Base-by-base conservation (phyloP, 2,888 invertebrate species). In the Amblyjoppa fuscipennis region DNA sequence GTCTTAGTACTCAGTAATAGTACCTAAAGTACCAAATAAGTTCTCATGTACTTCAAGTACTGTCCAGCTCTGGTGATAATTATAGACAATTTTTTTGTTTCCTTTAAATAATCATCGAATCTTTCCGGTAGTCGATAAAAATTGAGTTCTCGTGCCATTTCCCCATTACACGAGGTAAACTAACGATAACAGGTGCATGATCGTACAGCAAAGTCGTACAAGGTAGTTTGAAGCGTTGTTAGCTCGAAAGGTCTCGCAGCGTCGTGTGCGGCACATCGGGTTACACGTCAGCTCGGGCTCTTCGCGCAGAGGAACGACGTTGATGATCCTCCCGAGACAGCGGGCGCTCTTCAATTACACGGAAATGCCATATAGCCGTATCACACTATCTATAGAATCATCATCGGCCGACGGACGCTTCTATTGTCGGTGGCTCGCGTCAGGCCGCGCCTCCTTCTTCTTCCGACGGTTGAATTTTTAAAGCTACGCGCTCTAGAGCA, bases 371-470 rank as follows among this genome's bases (percentile, higher is more conserved):
- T 69, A 45, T 38, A 20, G 6, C 34, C 34, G 56, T 73, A 73
- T 53, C 25, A 73, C 25, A 45, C 34, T 70, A 61, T 64, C 59
- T 38, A 59, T 70, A 45, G 51, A 3, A 38, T 61, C 38, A 7
- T 28, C 41, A 7, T 28, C 41, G 66, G 53, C 13, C 38, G 71
- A 13, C 25, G 66, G 20, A 45, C 64, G 64, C 34, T 16, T 31
- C 16, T 7, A 78, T 78, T 70, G 70, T 78, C 61, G 34, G 56
- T 34, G 25, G 41, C 59, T n/a, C 61, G 45, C 41, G 49, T 51
- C n/a, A 51, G 38, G 73, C 51, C 80, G 66, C 80, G n/a, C 73
- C 80, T 66, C 51, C 80, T 73, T 66, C 80, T 38, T 79, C 71
- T 66, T 61, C 61, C 41, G 41, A 53, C 73, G 56, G 66, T 56